Percentiles rank a stretch among this genome's conserved stretches.
Evolutionary conservation across 2,113 vertebrate genomes (phyloP).

Genomic region (Chinchilla lanigera): DNA sequence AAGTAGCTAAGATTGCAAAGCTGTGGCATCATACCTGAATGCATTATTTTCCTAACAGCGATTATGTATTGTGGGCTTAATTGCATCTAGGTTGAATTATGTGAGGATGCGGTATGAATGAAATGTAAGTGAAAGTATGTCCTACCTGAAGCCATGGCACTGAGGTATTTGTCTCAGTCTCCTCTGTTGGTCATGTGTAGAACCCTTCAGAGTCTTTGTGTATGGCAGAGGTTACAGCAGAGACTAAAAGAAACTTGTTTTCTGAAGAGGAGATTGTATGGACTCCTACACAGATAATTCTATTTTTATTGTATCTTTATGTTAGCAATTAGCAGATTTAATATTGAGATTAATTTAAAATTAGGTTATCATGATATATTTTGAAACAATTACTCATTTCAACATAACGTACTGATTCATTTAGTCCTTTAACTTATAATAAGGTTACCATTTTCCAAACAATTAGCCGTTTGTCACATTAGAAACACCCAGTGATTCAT

Average conservation of each 20-base stretch:
- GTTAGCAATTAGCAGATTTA: conserved; percentile 30
- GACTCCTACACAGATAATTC: background rate
- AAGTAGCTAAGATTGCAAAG: no score
- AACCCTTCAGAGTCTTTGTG: background rate
- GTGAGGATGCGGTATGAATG: background rate
- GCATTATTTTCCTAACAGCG: background rate
- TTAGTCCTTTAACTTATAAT: conserved; percentile 17
- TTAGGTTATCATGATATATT: background rate
- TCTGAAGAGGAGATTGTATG: background rate
- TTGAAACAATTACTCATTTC: conserved; percentile 50
- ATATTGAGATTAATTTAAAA: conserved; percentile 64
- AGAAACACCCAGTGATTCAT: conserved; percentile 13
- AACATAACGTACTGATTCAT: conserved; percentile 52
- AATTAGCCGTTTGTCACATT: conserved; percentile 50
- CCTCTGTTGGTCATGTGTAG: background rate
- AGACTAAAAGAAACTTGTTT: background rate
- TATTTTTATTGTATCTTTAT: conserved; percentile 46
- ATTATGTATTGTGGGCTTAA: background rate
- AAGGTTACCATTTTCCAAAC: conserved; percentile 31
- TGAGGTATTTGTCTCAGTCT: background rate
- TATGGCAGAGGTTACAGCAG: background rate
- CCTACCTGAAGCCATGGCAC: background rate
- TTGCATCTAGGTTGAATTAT: background rate
- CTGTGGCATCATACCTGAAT: background rate
- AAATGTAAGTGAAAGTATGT: background rate